Conservation (phyloP, 2,113 vertebrate species). For the Neoarius graeffei region DNA sequence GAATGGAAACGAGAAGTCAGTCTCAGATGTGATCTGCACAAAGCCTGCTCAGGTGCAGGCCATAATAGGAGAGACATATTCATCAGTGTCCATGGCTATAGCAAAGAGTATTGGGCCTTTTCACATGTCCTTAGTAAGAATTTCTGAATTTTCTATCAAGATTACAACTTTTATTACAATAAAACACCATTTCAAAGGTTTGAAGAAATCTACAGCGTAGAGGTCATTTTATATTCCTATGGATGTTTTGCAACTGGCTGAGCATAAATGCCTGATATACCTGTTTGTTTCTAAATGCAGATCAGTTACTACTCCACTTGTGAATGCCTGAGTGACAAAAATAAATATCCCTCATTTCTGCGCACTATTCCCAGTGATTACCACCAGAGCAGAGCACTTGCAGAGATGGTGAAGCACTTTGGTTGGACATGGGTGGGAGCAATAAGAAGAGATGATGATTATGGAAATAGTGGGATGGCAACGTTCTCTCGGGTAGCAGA, state of each 20-base stretch:
- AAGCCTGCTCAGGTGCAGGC: slow-evolving; percentile 61
- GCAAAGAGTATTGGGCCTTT: too few relatives aligned
- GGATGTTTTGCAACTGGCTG: neutral
- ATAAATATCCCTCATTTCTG: neutral
- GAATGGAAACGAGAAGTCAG: slow-evolving; percentile 31
- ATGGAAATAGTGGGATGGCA: slow-evolving; percentile 62
- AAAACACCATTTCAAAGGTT: neutral
- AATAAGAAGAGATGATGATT: slow-evolving; percentile 19
- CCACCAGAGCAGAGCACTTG: slow-evolving; percentile 60
- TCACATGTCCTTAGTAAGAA: slow-evolving; percentile 65
- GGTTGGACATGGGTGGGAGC: too few relatives aligned
- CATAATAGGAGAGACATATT: too few relatives aligned
- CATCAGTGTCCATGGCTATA: too few relatives aligned
- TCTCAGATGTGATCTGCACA: slow-evolving; percentile 51
- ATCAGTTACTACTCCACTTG: slow-evolving; percentile 64
- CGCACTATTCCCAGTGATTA: slow-evolving; percentile 4
- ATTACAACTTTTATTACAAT: neutral
- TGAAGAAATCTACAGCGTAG: neutral
- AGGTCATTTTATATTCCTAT: neutral
- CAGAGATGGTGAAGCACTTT: slow-evolving; percentile 36
- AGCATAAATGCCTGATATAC: neutral
- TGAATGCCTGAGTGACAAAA: slow-evolving; percentile 59
- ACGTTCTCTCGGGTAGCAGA: slow-evolving; percentile 58
- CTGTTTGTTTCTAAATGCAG: slow-evolving; percentile 24
- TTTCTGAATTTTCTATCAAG: neutral